phyloP scores from a whole-genome alignment of 2,797 vertebrate genomes.

The Orestias chungarensis region DNA sequence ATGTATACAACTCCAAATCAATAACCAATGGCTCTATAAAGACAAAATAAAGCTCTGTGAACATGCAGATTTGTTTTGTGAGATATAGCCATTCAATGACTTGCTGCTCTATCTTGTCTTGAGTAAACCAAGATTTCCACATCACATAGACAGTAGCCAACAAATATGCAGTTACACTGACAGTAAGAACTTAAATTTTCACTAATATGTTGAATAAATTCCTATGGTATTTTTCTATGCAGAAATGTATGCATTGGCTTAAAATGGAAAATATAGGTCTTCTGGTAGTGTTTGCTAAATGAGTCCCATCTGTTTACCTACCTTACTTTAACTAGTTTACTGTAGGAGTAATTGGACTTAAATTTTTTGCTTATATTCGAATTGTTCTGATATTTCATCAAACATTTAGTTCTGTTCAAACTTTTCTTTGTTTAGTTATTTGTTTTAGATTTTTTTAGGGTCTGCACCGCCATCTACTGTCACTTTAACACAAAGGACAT shows the following conservation, averaged over 20 bases:
- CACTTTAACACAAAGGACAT: too few relatives aligned
- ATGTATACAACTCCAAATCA: constrained; percentile 35
- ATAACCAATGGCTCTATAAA: constrained; percentile 68
- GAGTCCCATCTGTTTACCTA: constrained; percentile 73
- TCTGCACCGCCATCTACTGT: constrained; percentile 12
- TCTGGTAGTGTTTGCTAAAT: constrained; percentile 21
- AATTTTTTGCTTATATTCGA: too few relatives aligned
- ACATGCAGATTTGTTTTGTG: constrained; percentile 10
- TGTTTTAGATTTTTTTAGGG: not conserved
- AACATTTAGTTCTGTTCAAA: not conserved
- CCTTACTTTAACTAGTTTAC: too few relatives aligned
- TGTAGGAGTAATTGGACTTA: too few relatives aligned
- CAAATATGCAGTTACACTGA: not conserved
- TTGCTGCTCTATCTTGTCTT: constrained; percentile 51
- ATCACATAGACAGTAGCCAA: constrained; percentile 7
- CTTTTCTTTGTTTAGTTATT: not conserved
- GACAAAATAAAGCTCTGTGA: constrained; percentile 51
- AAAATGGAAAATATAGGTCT: too few relatives aligned
- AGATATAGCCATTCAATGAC: not conserved
- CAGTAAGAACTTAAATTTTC: constrained; percentile 33
- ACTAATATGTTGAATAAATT: constrained; percentile 10
- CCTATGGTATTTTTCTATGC: not conserved
- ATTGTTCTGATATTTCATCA: too few relatives aligned
- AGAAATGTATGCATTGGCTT: too few relatives aligned
- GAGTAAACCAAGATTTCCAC: not conserved